Conservation (phyloP, 2,113 vertebrate genomes). For the Halcyon senegalensis region DNA sequence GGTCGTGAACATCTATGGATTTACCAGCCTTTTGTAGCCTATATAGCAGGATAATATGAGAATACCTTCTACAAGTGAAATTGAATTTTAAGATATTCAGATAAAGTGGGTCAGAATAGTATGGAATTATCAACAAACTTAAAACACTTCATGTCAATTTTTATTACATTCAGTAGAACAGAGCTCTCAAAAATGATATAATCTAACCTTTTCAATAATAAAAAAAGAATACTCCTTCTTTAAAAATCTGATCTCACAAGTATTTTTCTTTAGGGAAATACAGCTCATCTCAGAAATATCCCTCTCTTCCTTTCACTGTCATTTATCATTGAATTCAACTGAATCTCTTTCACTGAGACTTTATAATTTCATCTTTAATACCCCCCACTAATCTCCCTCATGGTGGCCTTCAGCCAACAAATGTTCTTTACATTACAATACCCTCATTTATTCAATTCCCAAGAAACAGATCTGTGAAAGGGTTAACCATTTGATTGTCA, state of each 20-base stretch:
- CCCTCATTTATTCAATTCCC: conserved; percentile 56
- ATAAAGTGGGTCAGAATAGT: conserved; percentile 71
- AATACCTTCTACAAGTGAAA: conserved; percentile 71
- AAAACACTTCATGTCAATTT: conserved; percentile 73
- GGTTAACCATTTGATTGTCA: conserved; percentile 65
- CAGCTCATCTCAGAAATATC: conserved; percentile 61
- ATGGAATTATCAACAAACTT: conserved; percentile 76
- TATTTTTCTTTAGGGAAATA: conserved; percentile 66
- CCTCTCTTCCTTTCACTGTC: conserved; percentile 56
- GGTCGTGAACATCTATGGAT: conserved; percentile 71
- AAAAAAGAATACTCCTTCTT: conserved; percentile 58
- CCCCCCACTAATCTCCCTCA: conserved; percentile 71
- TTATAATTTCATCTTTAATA: conserved; percentile 73
- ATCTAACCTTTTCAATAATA: conserved; percentile 66
- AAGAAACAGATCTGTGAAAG: conserved; percentile 54
- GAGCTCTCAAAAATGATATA: conserved; percentile 69
- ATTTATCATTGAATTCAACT: conserved; percentile 68
- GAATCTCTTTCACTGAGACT: conserved; percentile 66
- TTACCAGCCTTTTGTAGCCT: conserved; percentile 70
- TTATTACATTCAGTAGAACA: conserved; percentile 69
- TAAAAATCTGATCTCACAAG: conserved; percentile 63
- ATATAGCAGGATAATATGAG: conserved; percentile 65
- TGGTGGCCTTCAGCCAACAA: conserved; percentile 69
- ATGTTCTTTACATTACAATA: conserved; percentile 69
- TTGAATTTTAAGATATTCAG: conserved; percentile 74